These are phyloP conservation scores for Nasonia giraulti DNA, from an alignment of 1,140 invertebrate genomes.

Conservation along the genomic window DNA sequence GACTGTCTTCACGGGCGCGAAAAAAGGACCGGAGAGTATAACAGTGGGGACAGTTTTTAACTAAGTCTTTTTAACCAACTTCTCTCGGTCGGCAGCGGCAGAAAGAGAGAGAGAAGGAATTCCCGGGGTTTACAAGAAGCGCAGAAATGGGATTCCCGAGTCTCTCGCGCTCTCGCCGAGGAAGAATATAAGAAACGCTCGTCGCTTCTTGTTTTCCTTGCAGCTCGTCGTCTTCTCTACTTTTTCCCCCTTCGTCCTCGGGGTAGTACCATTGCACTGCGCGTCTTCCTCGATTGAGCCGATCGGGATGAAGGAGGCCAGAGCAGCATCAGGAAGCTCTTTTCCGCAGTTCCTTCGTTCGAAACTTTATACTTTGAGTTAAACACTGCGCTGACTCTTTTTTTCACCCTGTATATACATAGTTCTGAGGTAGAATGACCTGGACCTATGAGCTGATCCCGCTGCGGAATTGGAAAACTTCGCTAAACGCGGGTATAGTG, in stretches of 20 bases:
- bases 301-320: neutral
- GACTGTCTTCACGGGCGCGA: no score
- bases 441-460: no score
- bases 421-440: no score
- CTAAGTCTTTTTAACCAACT: neutral
- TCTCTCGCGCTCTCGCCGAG: neutral
- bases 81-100: neutral
- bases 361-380: neutral
- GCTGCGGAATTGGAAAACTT: no score
- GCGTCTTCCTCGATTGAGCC: slow-evolving; percentile 2
- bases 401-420: no score
- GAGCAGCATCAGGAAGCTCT: no score
- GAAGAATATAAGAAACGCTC: neutral
- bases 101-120: neutral
- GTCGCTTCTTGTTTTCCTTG: slow-evolving; percentile 23
- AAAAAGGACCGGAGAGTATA: no score
- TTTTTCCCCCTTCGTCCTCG: neutral
- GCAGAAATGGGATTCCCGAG: slow-evolving; percentile 12
- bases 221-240: neutral
- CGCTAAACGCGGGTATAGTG: no score
- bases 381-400: neutral
- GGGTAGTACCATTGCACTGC: neutral
- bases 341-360: neutral
- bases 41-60: neutral
- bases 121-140: neutral